Evolutionary conservation across 1,140 invertebrate genomes (phyloP), one percentile per base, ranked within the genome.

Genomic region (Halyomorpha halys): DNA sequence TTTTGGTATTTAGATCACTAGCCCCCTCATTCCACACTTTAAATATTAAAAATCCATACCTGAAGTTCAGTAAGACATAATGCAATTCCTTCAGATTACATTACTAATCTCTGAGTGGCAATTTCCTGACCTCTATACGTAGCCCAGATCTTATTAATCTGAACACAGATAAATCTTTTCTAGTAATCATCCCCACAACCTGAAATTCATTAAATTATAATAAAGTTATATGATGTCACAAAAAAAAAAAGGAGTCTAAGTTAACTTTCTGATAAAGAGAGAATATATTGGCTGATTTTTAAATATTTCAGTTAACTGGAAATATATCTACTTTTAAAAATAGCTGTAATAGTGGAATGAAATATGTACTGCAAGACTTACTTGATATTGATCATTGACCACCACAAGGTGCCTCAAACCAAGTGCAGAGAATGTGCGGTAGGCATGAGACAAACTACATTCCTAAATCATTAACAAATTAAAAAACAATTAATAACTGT

Each of bases 101-200:
- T 9, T 39, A 39, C 6, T 39, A 6, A 9, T 39, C 13, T 9
- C 34, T 39, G 34, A 39, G 4, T 13, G 34, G 34, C 34, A 39
- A 39, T 39, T 39, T 39, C 34, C 4, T 39, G 6, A 39, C 11
- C 4, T 39, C 13, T 9, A 39, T 39, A 39, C 1, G 11, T 6
- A 1, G 5, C 13, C 34, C 34, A 39, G 4, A 6, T 39, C 34
- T 39, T 11, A 39, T 39, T 6, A 39, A n/a, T 62, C 34, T 62
- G 53, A 44, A 66, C 19, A 44, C 53, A 9, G 65, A 61, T 9
- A 66, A 54, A 39, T 66, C 65, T 53, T 66, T 66, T 30, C 65
- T 44, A 3, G 65, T 63, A 19, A 66, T 61, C 0, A 66, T 34
- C n/a, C 59, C 65, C 9, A 66, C 45, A 16, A 47, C 61, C 61